Evolutionary conservation across 2,888 invertebrate species (phyloP).

Genomic region (Fabriciana adippe): DNA sequence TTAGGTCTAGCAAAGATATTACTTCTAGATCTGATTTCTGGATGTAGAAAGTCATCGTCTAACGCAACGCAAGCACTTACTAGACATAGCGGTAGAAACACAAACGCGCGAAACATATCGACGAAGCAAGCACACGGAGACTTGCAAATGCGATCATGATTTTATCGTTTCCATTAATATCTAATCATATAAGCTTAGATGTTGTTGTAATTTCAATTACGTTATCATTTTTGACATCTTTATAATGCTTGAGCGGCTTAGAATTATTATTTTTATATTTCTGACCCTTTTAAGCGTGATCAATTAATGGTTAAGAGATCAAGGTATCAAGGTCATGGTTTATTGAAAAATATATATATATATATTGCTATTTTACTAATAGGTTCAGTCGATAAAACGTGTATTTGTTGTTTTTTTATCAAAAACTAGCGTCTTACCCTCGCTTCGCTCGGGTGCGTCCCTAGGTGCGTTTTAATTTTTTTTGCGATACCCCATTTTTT

Average conservation of each 20-base stretch:
- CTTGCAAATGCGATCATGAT: background rate
- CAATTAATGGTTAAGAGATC: too few relatives aligned
- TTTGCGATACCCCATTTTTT: too few relatives aligned
- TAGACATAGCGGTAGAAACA: background rate
- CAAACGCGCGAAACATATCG: background rate
- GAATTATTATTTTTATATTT: too few relatives aligned
- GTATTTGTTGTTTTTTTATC: too few relatives aligned
- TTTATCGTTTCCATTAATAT: background rate
- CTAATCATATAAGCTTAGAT: background rate
- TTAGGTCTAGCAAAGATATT: background rate
- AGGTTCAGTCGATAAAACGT: too few relatives aligned
- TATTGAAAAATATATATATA: too few relatives aligned
- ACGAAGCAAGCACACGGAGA: background rate
- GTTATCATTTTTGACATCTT: conserved; percentile 15
- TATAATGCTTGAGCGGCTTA: background rate
- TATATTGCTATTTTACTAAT: too few relatives aligned
- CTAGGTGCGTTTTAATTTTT: too few relatives aligned
- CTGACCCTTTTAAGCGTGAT: too few relatives aligned
- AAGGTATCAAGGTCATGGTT: too few relatives aligned
- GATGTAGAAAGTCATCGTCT: conserved; percentile 4
- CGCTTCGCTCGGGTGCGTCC: too few relatives aligned
- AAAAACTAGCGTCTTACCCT: too few relatives aligned
- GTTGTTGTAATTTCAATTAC: background rate
- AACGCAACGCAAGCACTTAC: background rate
- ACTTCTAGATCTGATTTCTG: background rate